A percentile compares a stretch with the other conserved stretches of the same genome.
phyloP scores from a whole-genome alignment of 2,797 vertebrate genomes.

The Nannoperca australis region DNA sequence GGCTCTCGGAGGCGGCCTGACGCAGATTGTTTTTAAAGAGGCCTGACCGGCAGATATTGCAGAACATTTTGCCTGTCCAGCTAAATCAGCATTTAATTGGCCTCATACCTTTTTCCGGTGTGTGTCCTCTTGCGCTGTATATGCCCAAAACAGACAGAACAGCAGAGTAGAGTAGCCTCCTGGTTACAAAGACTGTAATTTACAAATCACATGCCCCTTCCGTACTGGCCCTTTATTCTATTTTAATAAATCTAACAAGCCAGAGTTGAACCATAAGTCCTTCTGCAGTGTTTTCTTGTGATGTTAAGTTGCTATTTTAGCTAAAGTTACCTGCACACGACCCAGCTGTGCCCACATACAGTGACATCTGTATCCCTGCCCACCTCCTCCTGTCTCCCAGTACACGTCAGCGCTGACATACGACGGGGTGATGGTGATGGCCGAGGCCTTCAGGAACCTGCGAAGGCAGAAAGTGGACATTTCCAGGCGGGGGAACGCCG shows the following conservation, averaged over 20 bases:
- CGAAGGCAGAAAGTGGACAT: slow-evolving; percentile 95
- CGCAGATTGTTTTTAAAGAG: slow-evolving; percentile 43
- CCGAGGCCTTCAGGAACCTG: slow-evolving; percentile 95
- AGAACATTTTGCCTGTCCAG: slow-evolving; percentile 51
- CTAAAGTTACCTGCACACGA: background rate
- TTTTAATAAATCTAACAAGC: slow-evolving; percentile 16
- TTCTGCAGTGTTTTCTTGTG: background rate
- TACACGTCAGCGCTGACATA: slow-evolving; percentile 96
- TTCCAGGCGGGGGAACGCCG: slow-evolving; percentile 93
- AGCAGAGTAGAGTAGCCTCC: background rate
- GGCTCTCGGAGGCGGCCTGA: slow-evolving; percentile 28
- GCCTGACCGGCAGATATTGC: slow-evolving; percentile 50
- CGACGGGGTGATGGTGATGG: slow-evolving; percentile 96
- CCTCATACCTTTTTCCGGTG: slow-evolving; percentile 30
- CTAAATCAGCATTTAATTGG: slow-evolving; percentile 71
- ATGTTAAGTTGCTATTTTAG: background rate
- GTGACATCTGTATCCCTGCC: background rate
- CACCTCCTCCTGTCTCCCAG: slow-evolving; percentile 74
- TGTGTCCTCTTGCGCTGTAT: background rate
- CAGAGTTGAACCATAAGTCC: slow-evolving; percentile 4
- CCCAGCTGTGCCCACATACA: background rate
- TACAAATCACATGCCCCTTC: slow-evolving; percentile 21
- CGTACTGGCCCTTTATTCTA: slow-evolving; percentile 9
- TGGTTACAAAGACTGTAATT: slow-evolving; percentile 34
- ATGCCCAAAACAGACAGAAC: slow-evolving; percentile 40